A percentile compares a stretch with the other conserved stretches of the same genome.
Evolutionary conservation across 2,113 vertebrate species (phyloP).

Genomic region (Carassius carassius): DNA sequence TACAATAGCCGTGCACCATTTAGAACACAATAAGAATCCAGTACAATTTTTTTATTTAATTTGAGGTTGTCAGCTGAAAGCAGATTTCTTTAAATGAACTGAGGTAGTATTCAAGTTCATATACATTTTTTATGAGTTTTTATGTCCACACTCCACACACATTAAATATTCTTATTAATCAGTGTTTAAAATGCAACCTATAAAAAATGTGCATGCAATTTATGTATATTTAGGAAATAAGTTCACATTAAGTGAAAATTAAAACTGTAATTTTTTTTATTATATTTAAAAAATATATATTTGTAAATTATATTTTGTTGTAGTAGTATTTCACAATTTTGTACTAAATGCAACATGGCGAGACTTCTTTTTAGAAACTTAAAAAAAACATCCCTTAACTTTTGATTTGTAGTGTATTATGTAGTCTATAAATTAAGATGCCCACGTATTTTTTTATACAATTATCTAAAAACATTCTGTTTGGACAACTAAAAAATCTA

Average conservation of each 20-base stretch:
- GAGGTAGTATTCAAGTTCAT: not conserved
- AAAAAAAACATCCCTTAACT: too few species aligned
- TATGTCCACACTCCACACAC: too few species aligned
- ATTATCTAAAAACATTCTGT: not conserved
- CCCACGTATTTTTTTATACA: not conserved
- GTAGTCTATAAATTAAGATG: not conserved
- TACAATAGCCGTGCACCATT: not conserved
- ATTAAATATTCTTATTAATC: too few species aligned
- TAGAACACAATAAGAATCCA: not conserved
- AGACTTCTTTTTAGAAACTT: not conserved
- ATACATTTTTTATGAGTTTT: not conserved
- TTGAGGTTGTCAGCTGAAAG: not conserved
- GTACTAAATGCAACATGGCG: not conserved
- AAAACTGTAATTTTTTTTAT: too few species aligned
- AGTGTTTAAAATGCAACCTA: too few species aligned
- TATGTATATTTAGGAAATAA: too few species aligned
- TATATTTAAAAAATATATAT: too few species aligned
- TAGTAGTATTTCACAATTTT: too few species aligned
- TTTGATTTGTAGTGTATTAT: not conserved
- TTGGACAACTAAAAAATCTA: not conserved
- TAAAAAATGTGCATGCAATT: too few species aligned
- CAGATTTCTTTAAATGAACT: not conserved
- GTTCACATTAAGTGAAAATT: too few species aligned
- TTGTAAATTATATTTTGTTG: too few species aligned
- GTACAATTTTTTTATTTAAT: not conserved